These are phyloP conservation scores for Actenoides hombroni DNA, from an alignment of 2,113 vertebrate genomes.

Conservation along the genomic window DNA sequence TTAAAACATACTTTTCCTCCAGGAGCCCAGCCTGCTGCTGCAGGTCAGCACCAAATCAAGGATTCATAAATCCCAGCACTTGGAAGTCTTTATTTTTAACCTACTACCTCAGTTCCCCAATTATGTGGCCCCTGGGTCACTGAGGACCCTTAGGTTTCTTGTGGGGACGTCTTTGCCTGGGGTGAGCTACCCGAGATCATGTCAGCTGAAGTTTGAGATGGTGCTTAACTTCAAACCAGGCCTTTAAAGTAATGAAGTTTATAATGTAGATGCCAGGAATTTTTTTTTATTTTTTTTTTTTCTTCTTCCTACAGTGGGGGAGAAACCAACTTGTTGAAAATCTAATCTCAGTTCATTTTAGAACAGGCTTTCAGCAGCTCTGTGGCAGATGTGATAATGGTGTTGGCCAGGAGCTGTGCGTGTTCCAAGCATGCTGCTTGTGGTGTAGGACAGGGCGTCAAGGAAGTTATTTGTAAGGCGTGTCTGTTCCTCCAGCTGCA, in stretches of 20 bases:
- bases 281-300: rapidly evolving
- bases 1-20: not conserved
- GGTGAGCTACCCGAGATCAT: no score
- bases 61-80: not conserved
- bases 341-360: rapidly evolving
- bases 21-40: not conserved
- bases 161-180: not conserved
- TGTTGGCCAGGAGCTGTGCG: rapidly evolving
- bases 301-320: no score
- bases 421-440: rapidly evolving
- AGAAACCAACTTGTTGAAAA: not conserved
- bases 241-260: not conserved
- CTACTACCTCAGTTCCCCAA: not conserved
- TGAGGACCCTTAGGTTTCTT: not conserved
- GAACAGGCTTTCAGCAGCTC: not conserved
- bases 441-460: rapidly evolving
- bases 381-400: rapidly evolving
- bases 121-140: rapidly evolving
- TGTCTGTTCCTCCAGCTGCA: slow-evolving; percentile 71
- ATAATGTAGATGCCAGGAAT: not conserved
- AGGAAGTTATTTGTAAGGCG: not conserved
- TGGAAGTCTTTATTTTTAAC: not conserved
- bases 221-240: not conserved
- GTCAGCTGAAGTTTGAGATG: rapidly evolving
- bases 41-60: not conserved